Percentiles rank a stretch among this genome's conserved stretches.
These are phyloP conservation scores for Lampropteryx suffumata DNA, from an alignment of 2,888 invertebrate species.

Conservation along the genomic window DNA sequence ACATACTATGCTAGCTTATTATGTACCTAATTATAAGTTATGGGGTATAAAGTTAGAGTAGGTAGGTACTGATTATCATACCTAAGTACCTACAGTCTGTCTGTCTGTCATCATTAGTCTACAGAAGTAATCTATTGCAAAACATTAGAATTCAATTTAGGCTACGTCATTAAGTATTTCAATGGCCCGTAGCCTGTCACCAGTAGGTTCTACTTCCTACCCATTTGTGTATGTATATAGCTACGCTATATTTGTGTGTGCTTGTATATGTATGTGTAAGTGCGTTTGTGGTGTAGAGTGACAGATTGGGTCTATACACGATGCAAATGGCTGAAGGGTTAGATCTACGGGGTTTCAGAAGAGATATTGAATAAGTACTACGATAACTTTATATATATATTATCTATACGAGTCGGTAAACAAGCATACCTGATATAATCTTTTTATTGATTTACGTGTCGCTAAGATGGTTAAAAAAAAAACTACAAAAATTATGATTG, in stretches of 20 bases:
- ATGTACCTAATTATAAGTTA: too few relatives aligned
- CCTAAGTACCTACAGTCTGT: not conserved
- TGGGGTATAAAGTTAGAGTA: too few relatives aligned
- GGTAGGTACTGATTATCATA: too few relatives aligned
- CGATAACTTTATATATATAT: too few relatives aligned
- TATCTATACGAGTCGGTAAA: too few relatives aligned
- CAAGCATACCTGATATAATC: too few relatives aligned
- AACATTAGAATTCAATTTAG: conserved; percentile 20
- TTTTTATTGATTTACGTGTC: too few relatives aligned
- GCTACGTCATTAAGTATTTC: conserved; percentile 16
- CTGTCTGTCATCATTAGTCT: conserved; percentile 2
- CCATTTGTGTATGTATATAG: not conserved
- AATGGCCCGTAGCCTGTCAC: conserved; percentile 10
- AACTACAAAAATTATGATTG: too few relatives aligned
- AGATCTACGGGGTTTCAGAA: not conserved
- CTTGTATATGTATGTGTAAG: conserved; percentile 2
- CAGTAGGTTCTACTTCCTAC: conserved; percentile 1
- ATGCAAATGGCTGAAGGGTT: conserved; percentile 5
- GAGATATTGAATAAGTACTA: too few relatives aligned
- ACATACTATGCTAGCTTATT: too few relatives aligned
- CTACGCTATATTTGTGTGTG: not conserved
- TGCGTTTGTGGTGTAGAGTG: conserved; percentile 14
- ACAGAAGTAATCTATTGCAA: conserved; percentile 13
- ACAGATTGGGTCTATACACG: conserved; percentile 10
- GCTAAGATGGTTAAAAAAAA: too few relatives aligned